Conservation (phyloP, 2,888 invertebrate genomes). For the Norana najaformis region DNA sequence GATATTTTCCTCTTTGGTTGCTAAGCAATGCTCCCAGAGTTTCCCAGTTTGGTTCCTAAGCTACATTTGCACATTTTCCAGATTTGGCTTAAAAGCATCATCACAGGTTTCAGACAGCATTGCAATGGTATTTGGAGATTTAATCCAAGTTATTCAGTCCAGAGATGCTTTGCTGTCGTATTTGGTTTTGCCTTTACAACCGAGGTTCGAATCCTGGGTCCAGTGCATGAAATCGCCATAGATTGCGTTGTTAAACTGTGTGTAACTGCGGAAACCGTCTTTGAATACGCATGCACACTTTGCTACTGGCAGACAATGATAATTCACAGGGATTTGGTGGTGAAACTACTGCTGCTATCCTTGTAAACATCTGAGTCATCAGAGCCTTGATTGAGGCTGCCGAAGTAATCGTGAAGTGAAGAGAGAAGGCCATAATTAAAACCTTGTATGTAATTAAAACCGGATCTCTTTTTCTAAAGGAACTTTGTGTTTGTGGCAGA, state of each 20-base stretch:
- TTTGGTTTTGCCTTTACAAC: neutral
- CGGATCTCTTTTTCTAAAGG: neutral
- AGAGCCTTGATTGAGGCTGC: neutral
- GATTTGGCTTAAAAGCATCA: neutral
- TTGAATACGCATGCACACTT: neutral
- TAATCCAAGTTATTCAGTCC: neutral
- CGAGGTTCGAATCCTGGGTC: neutral
- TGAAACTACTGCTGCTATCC: neutral
- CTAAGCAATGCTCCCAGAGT: neutral
- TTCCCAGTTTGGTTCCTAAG: neutral
- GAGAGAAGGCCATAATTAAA: neutral
- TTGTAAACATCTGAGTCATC: neutral
- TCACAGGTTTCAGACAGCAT: neutral
- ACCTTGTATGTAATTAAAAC: neutral
- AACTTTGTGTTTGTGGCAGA: constrained; percentile 30
- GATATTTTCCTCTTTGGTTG: constrained; percentile 6
- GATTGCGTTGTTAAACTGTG: neutral
- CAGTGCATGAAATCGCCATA: neutral
- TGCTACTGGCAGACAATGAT: neutral
- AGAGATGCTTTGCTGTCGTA: neutral
- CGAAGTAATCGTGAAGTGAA: neutral
- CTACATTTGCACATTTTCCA: neutral
- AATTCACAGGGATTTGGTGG: neutral
- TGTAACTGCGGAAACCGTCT: neutral
- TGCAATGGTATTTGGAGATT: neutral